Conservation (phyloP, 2,113 vertebrate species). For the Pseudorectes ferrugineus region DNA sequence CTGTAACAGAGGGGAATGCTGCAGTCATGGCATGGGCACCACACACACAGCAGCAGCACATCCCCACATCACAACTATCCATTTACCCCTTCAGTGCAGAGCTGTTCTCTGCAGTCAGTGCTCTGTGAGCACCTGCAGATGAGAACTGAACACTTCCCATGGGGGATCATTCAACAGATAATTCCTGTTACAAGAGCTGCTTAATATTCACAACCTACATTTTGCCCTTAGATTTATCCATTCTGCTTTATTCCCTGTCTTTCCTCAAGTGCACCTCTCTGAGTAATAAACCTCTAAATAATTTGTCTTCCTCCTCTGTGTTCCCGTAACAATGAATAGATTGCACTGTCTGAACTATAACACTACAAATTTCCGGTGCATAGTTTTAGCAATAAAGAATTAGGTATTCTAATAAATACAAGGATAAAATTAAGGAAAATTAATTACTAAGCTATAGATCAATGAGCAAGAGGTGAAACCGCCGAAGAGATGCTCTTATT, state of each 20-base stretch:
- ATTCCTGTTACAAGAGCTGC: not conserved
- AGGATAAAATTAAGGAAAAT: slow-evolving; percentile 71
- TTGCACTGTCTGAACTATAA: slow-evolving; percentile 60
- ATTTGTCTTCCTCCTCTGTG: not conserved
- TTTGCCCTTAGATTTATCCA: not conserved
- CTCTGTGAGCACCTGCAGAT: not conserved
- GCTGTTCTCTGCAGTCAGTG: not conserved
- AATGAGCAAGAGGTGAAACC: slow-evolving; percentile 67
- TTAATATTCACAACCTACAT: not conserved
- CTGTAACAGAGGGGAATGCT: not conserved
- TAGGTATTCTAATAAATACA: slow-evolving; percentile 69
- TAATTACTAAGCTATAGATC: slow-evolving; percentile 67
- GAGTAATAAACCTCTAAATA: not conserved
- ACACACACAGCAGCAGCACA: not conserved
- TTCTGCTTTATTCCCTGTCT: not conserved
- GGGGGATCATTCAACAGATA: not conserved
- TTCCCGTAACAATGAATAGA: slow-evolving; percentile 32
- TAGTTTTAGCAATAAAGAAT: slow-evolving; percentile 68
- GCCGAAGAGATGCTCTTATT: slow-evolving; percentile 65
- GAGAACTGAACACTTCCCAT: not conserved
- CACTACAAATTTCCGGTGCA: slow-evolving; percentile 66
- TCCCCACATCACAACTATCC: not conserved
- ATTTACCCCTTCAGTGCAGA: not conserved
- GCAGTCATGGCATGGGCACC: not conserved
- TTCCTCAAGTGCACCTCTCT: not conserved